These are phyloP conservation scores for Homarus americanus DNA, from an alignment of 1,140 invertebrate species.

Conservation along the genomic window DNA sequence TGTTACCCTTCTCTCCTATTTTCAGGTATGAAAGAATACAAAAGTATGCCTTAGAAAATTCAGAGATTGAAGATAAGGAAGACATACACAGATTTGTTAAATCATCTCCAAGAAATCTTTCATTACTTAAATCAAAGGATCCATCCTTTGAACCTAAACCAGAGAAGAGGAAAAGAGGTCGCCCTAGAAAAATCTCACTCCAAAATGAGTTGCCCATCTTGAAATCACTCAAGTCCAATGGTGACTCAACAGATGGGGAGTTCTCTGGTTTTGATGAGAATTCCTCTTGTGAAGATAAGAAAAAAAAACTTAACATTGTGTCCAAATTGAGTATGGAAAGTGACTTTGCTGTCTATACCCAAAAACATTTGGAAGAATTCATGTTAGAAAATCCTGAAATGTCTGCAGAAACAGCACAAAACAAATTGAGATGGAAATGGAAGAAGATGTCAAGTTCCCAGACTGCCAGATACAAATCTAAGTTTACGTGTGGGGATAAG, in stretches of 20 bases:
- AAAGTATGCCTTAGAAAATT: constrained; percentile 28
- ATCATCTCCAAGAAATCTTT: constrained; percentile 14
- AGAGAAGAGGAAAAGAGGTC: constrained; percentile 51
- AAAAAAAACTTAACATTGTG: constrained; percentile 33
- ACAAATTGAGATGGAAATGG: constrained; percentile 57
- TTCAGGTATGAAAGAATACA: constrained; percentile 70
- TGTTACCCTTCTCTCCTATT: constrained; percentile 1
- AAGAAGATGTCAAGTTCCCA: constrained; percentile 41
- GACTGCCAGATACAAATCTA: constrained; percentile 47
- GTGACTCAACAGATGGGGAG: constrained; percentile 66
- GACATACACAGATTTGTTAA: background rate
- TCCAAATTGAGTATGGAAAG: constrained; percentile 37
- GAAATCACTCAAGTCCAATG: constrained; percentile 22
- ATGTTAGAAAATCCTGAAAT: constrained; percentile 40
- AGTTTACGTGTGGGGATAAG: background rate
- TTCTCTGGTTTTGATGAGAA: constrained; percentile 74
- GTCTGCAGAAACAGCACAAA: constrained; percentile 37
- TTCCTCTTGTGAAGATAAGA: constrained; percentile 56
- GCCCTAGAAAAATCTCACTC: constrained; percentile 37
- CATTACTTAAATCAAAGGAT: background rate
- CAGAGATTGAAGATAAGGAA: constrained; percentile 2
- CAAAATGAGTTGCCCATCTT: background rate
- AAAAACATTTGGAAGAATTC: constrained; percentile 51
- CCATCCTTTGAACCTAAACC: background rate
- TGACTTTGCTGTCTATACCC: constrained; percentile 55